Evolutionary conservation across 2,113 vertebrate species (phyloP).

Genomic region (Calonectris borealis): DNA sequence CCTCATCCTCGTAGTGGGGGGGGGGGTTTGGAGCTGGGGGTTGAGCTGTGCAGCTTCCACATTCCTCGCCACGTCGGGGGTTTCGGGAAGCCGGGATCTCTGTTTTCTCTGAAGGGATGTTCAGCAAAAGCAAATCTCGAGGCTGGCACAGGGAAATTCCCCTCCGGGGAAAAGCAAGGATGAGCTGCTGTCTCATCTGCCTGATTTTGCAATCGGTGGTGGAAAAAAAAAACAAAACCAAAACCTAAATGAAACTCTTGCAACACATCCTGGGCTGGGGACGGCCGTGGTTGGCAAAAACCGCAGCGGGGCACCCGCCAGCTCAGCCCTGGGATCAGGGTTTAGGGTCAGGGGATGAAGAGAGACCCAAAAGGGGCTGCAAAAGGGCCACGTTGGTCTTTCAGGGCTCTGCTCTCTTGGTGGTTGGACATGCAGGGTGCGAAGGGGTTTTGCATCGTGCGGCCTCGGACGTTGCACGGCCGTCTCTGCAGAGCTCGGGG

Average conservation of each 20-base stretch:
- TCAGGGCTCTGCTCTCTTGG: neutral
- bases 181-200: neutral
- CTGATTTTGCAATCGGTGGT: neutral
- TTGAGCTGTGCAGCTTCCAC: neutral
- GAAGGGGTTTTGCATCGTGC: neutral
- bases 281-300: neutral
- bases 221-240: neutral
- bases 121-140: neutral
- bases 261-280: neutral
- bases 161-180: neutral
- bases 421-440: neutral
- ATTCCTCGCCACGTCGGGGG: accelerated
- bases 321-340: neutral
- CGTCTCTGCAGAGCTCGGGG: neutral
- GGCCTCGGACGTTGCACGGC: accelerated
- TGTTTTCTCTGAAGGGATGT: neutral
- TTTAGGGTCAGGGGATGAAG: neutral
- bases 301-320: accelerated
- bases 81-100: neutral
- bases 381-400: accelerated
- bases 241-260: neutral
- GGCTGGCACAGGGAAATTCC: neutral
- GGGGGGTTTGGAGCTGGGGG: neutral
- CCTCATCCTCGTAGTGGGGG: accelerated
- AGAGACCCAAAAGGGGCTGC: neutral